These are phyloP conservation scores for Nomada ruficornis DNA, from an alignment of 2,888 invertebrate species.

Conservation along the genomic window DNA sequence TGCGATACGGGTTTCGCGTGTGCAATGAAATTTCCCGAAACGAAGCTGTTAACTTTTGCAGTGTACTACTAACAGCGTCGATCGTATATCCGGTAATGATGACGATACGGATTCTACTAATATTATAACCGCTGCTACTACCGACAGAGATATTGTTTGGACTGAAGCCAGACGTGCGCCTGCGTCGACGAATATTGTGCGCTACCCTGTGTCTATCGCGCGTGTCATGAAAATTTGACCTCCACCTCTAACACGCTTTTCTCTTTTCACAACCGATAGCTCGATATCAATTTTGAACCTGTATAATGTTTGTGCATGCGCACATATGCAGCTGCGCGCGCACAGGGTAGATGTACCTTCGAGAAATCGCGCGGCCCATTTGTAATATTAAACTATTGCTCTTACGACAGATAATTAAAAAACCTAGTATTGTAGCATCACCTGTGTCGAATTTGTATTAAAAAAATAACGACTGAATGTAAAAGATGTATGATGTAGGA, in stretches of 20 bases:
- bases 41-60: not conserved
- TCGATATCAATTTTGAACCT: slow-evolving; percentile 57
- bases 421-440: too few species aligned
- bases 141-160: slow-evolving; percentile 81
- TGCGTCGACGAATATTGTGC: slow-evolving; percentile 71
- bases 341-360: not conserved
- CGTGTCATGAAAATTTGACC: slow-evolving; percentile 58
- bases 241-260: slow-evolving; percentile 29
- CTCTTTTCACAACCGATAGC: slow-evolving; percentile 44
- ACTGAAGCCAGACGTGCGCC: slow-evolving; percentile 82
- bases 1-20: not conserved
- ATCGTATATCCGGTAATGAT: slow-evolving; percentile 51
- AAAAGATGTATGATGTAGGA: too few species aligned
- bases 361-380: not conserved
- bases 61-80: slow-evolving; percentile 61
- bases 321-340: not conserved
- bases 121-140: slow-evolving; percentile 74
- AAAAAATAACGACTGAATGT: too few species aligned
- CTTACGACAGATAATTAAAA: not conserved
- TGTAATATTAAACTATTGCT: slow-evolving; percentile 1
- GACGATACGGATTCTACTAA: slow-evolving; percentile 77
- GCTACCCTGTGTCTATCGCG: slow-evolving; percentile 58
- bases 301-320: slow-evolving; percentile 34
- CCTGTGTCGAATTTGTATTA: too few species aligned
- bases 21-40: not conserved